phyloP scores from a whole-genome alignment of 2,113 vertebrate genomes.

The Climacteris rufus region DNA sequence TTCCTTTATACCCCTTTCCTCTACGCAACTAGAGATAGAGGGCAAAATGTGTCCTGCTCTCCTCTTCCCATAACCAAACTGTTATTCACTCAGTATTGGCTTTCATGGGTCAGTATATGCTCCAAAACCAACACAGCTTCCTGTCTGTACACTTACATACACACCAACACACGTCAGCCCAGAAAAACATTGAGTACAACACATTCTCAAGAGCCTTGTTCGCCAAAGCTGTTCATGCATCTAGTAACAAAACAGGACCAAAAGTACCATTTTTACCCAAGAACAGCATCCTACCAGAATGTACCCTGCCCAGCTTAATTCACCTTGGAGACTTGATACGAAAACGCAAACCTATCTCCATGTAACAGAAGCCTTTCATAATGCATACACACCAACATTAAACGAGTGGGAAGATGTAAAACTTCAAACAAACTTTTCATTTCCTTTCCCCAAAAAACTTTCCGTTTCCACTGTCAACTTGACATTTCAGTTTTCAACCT shows the following conservation, averaged over 20 bases:
- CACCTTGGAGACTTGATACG: background rate
- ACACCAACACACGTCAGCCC: fast-evolving
- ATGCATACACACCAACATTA: background rate
- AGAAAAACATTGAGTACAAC: background rate
- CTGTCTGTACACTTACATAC: background rate
- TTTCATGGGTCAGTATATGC: background rate
- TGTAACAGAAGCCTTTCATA: background rate
- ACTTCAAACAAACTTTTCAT: background rate
- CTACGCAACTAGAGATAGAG: background rate
- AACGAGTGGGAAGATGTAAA: background rate
- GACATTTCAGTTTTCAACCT: background rate
- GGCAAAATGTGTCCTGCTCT: background rate
- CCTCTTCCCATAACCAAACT: background rate
- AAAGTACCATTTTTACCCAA: background rate
- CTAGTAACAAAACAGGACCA: background rate
- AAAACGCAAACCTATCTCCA: background rate
- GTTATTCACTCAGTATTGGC: background rate
- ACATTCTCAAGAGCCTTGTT: background rate
- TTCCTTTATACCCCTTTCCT: background rate
- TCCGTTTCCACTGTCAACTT: background rate
- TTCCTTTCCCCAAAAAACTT: background rate
- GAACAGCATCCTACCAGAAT: background rate
- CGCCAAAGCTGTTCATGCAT: background rate
- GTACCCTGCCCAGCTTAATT: background rate
- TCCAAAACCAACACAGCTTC: background rate